A percentile compares a stretch with the other conserved stretches of the same genome.
Evolutionary conservation across 2,888 invertebrate species (phyloP).

Genomic region (Drosophila longiperda): DNA sequence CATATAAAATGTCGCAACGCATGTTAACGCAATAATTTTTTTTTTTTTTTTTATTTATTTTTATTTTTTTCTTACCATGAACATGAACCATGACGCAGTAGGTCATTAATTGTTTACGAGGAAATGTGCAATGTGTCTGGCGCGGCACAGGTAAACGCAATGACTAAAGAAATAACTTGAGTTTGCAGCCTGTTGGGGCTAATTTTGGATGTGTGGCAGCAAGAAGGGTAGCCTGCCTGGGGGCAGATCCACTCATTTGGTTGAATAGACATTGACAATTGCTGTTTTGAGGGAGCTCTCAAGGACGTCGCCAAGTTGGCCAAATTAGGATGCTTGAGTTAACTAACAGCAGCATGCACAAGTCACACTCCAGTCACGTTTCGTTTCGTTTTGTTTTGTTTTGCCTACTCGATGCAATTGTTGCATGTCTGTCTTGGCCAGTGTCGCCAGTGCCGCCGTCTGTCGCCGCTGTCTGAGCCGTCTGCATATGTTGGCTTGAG

Average conservation of each 20-base stretch:
- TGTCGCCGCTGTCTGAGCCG: slow-evolving; percentile 26
- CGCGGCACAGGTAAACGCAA: slow-evolving; percentile 24
- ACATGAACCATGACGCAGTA: slow-evolving; percentile 72
- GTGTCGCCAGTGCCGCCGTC: neutral
- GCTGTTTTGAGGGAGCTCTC: slow-evolving; percentile 40
- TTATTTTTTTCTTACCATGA: slow-evolving; percentile 20
- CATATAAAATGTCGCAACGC: slow-evolving; percentile 74
- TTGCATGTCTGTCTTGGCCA: slow-evolving; percentile 29
- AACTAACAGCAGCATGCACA: slow-evolving; percentile 46
- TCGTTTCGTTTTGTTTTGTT: slow-evolving; percentile 24
- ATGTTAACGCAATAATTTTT: slow-evolving; percentile 73
- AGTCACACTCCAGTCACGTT: slow-evolving; percentile 78
- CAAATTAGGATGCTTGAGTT: slow-evolving; percentile 75
- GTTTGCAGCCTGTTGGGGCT: slow-evolving; percentile 28
- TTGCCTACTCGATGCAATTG: slow-evolving; percentile 41
- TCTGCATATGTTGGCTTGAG: slow-evolving; percentile 72
- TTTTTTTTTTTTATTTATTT: neutral
- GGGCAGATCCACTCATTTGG: slow-evolving; percentile 23
- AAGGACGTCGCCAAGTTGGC: slow-evolving; percentile 74
- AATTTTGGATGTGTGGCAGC: slow-evolving; percentile 35
- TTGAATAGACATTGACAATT: slow-evolving; percentile 47
- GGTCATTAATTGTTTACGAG: slow-evolving; percentile 75
- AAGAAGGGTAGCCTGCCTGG: slow-evolving; percentile 12
- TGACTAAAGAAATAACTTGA: slow-evolving; percentile 8
- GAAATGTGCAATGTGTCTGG: slow-evolving; percentile 47